These are phyloP conservation scores for Caenorhabditis sp. DNA, from an alignment of 2,888 invertebrate genomes.

Conservation along the genomic window DNA sequence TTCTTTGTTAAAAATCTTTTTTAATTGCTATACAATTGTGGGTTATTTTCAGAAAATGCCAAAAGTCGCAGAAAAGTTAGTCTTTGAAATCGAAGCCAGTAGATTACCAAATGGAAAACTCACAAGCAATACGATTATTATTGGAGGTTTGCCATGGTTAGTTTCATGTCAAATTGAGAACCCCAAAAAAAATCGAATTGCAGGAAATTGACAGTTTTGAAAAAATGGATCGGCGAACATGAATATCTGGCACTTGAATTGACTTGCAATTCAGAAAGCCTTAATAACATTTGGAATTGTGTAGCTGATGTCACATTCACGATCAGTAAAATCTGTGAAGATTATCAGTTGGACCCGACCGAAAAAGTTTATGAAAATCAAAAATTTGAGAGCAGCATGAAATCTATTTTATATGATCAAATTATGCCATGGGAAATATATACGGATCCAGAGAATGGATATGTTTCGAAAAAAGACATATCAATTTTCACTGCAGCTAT, in stretches of 20 bases:
- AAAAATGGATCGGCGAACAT: background rate
- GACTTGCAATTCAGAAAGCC: background rate
- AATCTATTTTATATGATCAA: background rate
- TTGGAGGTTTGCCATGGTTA: background rate
- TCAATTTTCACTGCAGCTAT: background rate
- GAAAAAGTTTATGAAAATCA: conserved; percentile 5
- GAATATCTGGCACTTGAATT: background rate
- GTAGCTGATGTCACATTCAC: conserved; percentile 10
- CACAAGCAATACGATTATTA: background rate
- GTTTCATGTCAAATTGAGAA: background rate
- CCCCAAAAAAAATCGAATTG: background rate
- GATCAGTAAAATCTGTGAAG: conserved; percentile 27
- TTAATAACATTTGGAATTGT: background rate
- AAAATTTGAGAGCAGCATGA: background rate
- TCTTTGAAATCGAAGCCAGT: background rate
- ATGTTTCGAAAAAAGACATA: background rate
- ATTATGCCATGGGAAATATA: background rate
- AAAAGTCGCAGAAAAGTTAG: background rate
- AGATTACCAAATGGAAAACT: background rate
- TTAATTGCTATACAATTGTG: background rate
- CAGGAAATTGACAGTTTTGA: background rate
- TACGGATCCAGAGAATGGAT: background rate
- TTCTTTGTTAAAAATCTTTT: background rate
- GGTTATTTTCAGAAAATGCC: background rate
- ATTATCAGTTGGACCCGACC: conserved; percentile 29